Evolutionary conservation across 2,113 vertebrate species (phyloP).

Genomic region (Neofelis nebulosa): DNA sequence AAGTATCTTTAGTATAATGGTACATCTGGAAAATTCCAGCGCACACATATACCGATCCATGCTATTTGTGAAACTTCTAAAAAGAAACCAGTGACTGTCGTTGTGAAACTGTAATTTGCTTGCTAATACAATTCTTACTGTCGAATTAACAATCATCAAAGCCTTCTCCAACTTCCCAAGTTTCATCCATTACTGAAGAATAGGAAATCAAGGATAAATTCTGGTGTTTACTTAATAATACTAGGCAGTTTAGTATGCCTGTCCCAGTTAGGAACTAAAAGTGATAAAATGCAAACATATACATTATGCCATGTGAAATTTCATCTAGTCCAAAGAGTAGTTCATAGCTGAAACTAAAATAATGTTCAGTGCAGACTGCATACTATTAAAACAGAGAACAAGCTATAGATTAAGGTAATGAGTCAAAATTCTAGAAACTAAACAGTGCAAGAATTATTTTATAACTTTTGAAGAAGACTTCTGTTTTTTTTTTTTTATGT

Average conservation of each 20-base stretch:
- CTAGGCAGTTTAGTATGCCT: background rate
- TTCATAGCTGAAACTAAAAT: background rate
- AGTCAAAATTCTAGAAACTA: background rate
- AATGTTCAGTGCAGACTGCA: background rate
- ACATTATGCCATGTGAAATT: background rate
- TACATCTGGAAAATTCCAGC: background rate
- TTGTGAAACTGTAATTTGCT: background rate
- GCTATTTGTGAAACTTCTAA: background rate
- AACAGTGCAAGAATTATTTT: background rate
- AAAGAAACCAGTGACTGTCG: background rate
- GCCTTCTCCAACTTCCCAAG: background rate
- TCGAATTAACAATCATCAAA: background rate
- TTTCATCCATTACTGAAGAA: background rate
- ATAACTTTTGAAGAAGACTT: background rate
- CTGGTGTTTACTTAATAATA: background rate
- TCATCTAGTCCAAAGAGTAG: background rate
- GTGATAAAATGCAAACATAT: slow-evolving; percentile 19
- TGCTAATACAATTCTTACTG: background rate
- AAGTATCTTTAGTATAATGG: background rate
- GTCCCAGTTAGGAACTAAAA: background rate
- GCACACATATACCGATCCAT: background rate
- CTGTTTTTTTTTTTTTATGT: background rate
- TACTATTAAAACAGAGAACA: background rate
- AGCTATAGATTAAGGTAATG: background rate
- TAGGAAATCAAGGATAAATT: background rate